Base-by-base conservation (phyloP, 2,797 vertebrate species). In the Mycteria americana region DNA sequence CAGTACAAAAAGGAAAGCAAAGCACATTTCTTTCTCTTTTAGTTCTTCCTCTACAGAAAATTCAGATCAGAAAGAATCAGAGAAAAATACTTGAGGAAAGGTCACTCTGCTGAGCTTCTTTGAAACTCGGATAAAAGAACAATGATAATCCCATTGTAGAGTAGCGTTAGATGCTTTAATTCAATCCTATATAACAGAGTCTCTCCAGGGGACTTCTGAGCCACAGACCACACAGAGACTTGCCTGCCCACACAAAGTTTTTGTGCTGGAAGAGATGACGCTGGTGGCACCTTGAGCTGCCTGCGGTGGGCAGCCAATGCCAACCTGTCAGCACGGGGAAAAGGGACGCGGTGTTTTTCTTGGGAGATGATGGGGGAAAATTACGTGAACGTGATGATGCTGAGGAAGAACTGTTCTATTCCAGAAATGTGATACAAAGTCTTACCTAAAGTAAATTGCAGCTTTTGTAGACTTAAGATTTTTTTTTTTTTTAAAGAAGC, bases 11-110 rank as follows among this genome's bases (percentile, higher is more conserved):
- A 56, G 28, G 11, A 50, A 51, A 63, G 48, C 21, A 56, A 84
- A 92, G 50, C 11, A 2, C 30, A n/a, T 68, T 89, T 92, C n/a
- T 68, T 57, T 51, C 56, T 72, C 76, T 70, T 75, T 84, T 19
- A 43, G 33, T 37, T 86, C 53, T 65, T 92, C 28, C 33, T 70
- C 35, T 63, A 53, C 11, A 77, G 77, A 74, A 88, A 86, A 69
- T 33, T 85, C 72, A 89, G 74, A 88, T 78, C 92, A 90, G 77
- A 88, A 79, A 51, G 72, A 87, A 76, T 56, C 75, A 39, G 65
- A 72, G 78, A 51, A 91, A 95, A 82, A 83, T n/a, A 70, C 78
- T 64, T 13, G 59, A 78, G 69, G 75, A 92, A 94, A 96, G 89
- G 93, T 97, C 89, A 67, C 63, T 89, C 60, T 62, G 46, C 68